Percentiles rank a stretch among this genome's conserved stretches.
Conservation (phyloP, 1,140 invertebrate genomes). For the Galleria mellonella region DNA sequence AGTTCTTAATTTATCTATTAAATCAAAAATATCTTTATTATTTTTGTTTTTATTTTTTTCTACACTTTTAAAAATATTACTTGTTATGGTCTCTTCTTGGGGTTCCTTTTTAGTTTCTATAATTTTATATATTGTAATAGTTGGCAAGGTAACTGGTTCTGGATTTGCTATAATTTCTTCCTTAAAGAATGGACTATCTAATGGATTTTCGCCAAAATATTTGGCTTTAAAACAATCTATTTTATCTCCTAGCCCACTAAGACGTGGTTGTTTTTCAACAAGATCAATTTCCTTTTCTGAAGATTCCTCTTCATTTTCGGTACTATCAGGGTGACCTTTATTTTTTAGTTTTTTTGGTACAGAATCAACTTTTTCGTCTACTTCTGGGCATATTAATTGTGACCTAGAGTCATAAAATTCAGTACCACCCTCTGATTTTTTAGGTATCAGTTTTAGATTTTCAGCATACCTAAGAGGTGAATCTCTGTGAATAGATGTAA, state of each 20-base stretch:
- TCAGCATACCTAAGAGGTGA: slow-evolving; percentile 77
- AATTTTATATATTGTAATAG: slow-evolving; percentile 18
- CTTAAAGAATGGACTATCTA: slow-evolving; percentile 84
- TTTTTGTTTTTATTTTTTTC: slow-evolving; percentile 10
- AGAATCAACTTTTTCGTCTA: slow-evolving; percentile 69
- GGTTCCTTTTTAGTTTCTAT: slow-evolving; percentile 10
- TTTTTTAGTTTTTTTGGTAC: slow-evolving; percentile 73
- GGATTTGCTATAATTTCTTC: slow-evolving; percentile 72
- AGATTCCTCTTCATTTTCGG: slow-evolving; percentile 22
- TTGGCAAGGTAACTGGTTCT: slow-evolving; percentile 40
- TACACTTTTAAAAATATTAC: slow-evolving; percentile 7
- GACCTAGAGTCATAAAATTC: slow-evolving; percentile 77
- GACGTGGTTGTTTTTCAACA: slow-evolving; percentile 41
- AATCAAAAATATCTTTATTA: slow-evolving; percentile 17
- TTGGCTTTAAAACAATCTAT: slow-evolving; percentile 84
- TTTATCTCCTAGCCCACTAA: slow-evolving; percentile 78
- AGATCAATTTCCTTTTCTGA: slow-evolving; percentile 24
- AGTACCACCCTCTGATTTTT: slow-evolving; percentile 72
- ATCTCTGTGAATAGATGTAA: slow-evolving; percentile 59
- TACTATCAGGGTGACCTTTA: slow-evolving; percentile 39
- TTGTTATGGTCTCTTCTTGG: slow-evolving; percentile 10
- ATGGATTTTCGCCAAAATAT: slow-evolving; percentile 82
- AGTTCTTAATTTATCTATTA: slow-evolving; percentile 24
- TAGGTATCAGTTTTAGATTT: slow-evolving; percentile 74
- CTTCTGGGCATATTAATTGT: slow-evolving; percentile 66